Evolutionary conservation across 2,797 vertebrate species (phyloP).

Genomic region (Hipposideros larvatus): DNA sequence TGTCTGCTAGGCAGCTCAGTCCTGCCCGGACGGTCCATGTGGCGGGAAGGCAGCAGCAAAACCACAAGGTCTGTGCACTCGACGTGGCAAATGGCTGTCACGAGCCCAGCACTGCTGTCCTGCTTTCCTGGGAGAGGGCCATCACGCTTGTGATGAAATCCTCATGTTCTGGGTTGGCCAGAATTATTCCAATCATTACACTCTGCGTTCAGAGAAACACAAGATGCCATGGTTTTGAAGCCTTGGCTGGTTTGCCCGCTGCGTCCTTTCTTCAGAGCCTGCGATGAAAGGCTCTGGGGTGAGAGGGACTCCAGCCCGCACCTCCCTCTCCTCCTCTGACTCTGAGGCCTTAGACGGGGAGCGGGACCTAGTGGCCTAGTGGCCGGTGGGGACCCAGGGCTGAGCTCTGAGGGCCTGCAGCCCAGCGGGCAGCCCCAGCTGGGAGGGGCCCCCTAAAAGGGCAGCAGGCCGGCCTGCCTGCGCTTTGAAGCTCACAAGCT

Average conservation of each 20-base stretch:
- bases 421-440: background rate
- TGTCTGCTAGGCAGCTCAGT: accelerated
- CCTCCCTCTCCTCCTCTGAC: background rate
- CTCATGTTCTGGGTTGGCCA: accelerated
- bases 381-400: background rate
- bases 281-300: background rate
- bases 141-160: background rate
- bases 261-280: background rate
- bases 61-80: too few species aligned
- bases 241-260: too few species aligned
- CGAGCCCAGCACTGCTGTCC: accelerated
- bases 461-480: too few species aligned
- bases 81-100: background rate
- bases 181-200: accelerated
- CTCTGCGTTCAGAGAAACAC: background rate
- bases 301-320: accelerated
- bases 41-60: too few species aligned
- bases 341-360: too few species aligned
- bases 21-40: too few species aligned
- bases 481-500: background rate
- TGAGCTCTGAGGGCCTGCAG: background rate
- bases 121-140: background rate
- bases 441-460: background rate
- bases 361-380: background rate
- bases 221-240: too few species aligned